Base-by-base conservation (phyloP, 2,888 invertebrate species). In the Platypus cylindrus region DNA sequence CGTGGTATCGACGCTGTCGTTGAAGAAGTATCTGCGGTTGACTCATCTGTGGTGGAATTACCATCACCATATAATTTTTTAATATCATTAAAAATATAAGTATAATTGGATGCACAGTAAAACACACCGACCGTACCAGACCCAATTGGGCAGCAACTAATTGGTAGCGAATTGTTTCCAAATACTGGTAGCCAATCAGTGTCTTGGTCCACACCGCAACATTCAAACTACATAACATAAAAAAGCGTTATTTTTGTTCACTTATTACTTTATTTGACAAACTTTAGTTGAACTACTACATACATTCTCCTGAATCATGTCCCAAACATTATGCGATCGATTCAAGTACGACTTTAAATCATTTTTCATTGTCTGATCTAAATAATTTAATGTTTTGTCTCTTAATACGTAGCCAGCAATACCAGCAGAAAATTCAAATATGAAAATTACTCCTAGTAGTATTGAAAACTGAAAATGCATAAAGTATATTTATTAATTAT, bases 381-480 rank as follows among this genome's bases (percentile, higher is more conserved):
- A 64, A 46, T 76, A 71, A 1, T 61, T 59, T 43, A 70, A 67
- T 28, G 85, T 68, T 44, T 82, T 73, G 39, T 72, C 67, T 44
- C 76, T 75, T 60, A 81, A 73, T 44, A 83, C 69, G 60, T 83
- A 85, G 25, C 79, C 81, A 11, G 80, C 78, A 51, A 89, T 77
- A 47, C 87, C 89, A 44, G 82, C 80, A 1, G 82, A 81, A 49
- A 89, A 66, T 65, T 91, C 90, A 45, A 85, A 65, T n/a, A 85
- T 66, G 63, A 91, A 86, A 49, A 91, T 79, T 24, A 86, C 58
- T 33, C 79, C 68, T 54, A 91, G 64, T 48, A 90, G 67, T 32
- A 73, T 67, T 3, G 79, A 73, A 65, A 85, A 89, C 81, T 81
- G 59, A 22, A 62, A 61, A 9, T 24, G 5, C 20, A 20, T 7